These are phyloP conservation scores for Psittacara wagleri DNA, from an alignment of 2,113 vertebrate species.

Conservation along the genomic window DNA sequence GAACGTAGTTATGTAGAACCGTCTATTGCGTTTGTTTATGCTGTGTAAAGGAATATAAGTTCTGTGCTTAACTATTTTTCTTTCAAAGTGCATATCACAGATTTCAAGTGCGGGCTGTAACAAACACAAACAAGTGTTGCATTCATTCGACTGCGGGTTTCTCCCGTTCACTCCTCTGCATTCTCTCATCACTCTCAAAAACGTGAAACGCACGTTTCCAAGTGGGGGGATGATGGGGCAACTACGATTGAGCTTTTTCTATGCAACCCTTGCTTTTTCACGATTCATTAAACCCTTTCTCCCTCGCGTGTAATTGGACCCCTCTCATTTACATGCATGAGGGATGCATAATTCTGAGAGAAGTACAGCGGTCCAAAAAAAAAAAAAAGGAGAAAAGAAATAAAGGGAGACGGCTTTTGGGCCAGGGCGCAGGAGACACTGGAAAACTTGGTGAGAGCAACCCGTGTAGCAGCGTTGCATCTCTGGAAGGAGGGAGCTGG, in stretches of 20 bases:
- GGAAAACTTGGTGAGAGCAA: background rate
- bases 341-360: slow-evolving; percentile 51
- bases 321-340: slow-evolving; percentile 81
- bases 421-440: background rate
- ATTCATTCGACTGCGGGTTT: background rate
- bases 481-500: background rate
- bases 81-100: background rate
- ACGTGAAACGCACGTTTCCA: slow-evolving; percentile 56
- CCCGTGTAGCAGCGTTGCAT: fast-evolving
- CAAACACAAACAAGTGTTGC: background rate
- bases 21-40: fast-evolving
- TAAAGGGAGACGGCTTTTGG: background rate
- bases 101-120: background rate
- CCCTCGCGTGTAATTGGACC: slow-evolving; percentile 73
- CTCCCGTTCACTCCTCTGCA: background rate
- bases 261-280: slow-evolving; percentile 76
- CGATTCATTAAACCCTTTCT: slow-evolving; percentile 82
- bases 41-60: background rate
- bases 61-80: background rate
- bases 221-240: slow-evolving; percentile 5
- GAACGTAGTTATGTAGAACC: fast-evolving
- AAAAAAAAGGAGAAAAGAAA: background rate
- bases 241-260: slow-evolving; percentile 62
- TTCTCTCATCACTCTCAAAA: slow-evolving; percentile 7
- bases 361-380: background rate